phyloP scores from a whole-genome alignment of 2,888 invertebrate species.

The Dinocampus coccinellae region DNA sequence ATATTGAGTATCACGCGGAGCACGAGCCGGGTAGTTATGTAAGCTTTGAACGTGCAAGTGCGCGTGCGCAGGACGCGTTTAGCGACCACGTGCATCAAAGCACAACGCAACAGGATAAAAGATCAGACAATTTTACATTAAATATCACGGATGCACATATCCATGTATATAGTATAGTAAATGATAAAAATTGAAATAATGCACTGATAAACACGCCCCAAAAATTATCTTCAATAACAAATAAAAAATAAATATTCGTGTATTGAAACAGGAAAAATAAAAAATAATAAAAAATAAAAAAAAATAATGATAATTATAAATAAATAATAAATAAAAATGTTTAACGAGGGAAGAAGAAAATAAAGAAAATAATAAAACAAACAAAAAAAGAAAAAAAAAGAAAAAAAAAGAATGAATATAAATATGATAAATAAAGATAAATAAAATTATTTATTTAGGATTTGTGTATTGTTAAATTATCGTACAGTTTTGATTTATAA shows the following conservation, averaged over 20 bases:
- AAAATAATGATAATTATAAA: too few species aligned
- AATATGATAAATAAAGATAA: neutral
- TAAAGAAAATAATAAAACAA: too few species aligned
- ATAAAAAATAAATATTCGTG: too few species aligned
- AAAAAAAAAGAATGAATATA: too few species aligned
- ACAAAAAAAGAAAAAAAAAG: too few species aligned
- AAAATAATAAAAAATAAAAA: too few species aligned
- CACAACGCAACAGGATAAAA: neutral
- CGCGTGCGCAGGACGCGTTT: constrained; percentile 29
- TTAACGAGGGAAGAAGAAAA: neutral
- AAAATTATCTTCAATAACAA: neutral
- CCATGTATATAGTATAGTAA: neutral
- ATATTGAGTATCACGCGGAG: constrained; percentile 6
- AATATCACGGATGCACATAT: neutral
- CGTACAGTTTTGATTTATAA: too few species aligned
- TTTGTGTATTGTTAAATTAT: too few species aligned
- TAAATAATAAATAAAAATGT: too few species aligned
- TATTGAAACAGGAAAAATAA: too few species aligned
- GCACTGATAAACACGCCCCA: neutral
- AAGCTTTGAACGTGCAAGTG: constrained; percentile 17
- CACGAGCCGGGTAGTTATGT: constrained; percentile 34
- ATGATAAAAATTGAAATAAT: neutral
- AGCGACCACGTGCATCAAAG: constrained; percentile 23
- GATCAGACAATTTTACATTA: constrained; percentile 7
- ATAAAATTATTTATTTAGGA: too few species aligned